Percentiles rank a stretch among this genome's conserved stretches.
These are phyloP conservation scores for Alligator sinensis DNA, from an alignment of 2,113 vertebrate genomes.

Conservation along the genomic window DNA sequence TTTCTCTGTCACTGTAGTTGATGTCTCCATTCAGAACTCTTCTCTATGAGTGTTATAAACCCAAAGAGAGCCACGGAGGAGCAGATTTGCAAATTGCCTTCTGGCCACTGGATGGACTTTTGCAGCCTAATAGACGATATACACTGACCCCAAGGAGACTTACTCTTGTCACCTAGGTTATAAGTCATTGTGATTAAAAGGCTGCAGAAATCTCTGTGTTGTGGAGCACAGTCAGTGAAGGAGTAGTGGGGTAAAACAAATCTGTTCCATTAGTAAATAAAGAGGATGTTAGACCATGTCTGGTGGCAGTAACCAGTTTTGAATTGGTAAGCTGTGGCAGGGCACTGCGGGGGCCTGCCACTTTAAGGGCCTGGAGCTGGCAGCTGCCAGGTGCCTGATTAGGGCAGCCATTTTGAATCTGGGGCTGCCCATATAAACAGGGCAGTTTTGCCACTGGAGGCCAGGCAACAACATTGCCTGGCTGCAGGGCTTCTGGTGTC, in stretches of 20 bases:
- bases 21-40: not conserved
- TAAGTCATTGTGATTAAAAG: accelerated
- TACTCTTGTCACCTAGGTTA: not conserved
- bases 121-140: not conserved
- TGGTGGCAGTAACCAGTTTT: not conserved
- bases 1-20: not conserved
- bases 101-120: not conserved
- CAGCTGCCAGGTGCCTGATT: no score
- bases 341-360: no score
- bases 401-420: no score
- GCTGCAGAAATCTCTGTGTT: not conserved
- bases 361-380: no score
- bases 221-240: not conserved
- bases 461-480: no score
- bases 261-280: not conserved
- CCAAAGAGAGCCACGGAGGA: not conserved
- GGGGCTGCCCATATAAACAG: no score
- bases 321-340: no score
- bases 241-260: not conserved
- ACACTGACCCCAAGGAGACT: not conserved
- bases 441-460: no score
- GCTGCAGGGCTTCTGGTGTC: no score
- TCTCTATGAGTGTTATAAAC: not conserved
- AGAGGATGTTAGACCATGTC: not conserved
- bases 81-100: not conserved